phyloP scores from a whole-genome alignment of 2,888 invertebrate species.

The Philereme transversata region DNA sequence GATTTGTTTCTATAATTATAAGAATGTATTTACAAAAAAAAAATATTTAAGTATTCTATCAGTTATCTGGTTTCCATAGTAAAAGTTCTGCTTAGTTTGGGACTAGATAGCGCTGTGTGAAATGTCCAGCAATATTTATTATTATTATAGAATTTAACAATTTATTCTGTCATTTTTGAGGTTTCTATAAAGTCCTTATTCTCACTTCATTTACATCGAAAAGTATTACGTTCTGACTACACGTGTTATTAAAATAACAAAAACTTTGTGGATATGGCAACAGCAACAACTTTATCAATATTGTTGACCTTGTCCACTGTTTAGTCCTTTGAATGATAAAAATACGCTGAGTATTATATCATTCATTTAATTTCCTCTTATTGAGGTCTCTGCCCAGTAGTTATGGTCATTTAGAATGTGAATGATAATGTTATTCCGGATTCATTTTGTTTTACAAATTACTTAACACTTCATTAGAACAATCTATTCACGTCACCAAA shows the following conservation, averaged over 20 bases:
- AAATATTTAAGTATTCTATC: too few relatives aligned
- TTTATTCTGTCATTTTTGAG: too few relatives aligned
- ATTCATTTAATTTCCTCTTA: constrained; percentile 6
- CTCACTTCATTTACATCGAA: too few relatives aligned
- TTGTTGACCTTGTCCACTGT: constrained; percentile 6
- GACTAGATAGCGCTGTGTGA: too few relatives aligned
- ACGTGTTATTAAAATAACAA: not conserved
- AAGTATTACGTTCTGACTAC: too few relatives aligned
- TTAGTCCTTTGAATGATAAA: constrained; percentile 16
- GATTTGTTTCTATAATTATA: too few relatives aligned
- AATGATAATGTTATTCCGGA: constrained; percentile 14
- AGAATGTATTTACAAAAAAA: too few relatives aligned
- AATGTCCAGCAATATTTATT: too few relatives aligned
- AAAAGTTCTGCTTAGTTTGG: too few relatives aligned
- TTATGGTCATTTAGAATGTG: constrained; percentile 11
- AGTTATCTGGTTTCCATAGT: too few relatives aligned
- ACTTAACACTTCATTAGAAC: not conserved
- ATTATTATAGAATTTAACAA: too few relatives aligned
- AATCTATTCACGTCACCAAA: not conserved
- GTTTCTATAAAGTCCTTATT: too few relatives aligned
- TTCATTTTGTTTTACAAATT: not conserved
- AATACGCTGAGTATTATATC: constrained; percentile 1
- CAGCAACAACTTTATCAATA: constrained; percentile 12
- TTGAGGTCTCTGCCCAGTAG: not conserved
- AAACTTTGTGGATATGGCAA: constrained; percentile 1